Evolutionary conservation across 2,113 vertebrate genomes (phyloP), one percentile per base, ranked within the genome.

Genomic region (Andinoacara biseriatus): DNA sequence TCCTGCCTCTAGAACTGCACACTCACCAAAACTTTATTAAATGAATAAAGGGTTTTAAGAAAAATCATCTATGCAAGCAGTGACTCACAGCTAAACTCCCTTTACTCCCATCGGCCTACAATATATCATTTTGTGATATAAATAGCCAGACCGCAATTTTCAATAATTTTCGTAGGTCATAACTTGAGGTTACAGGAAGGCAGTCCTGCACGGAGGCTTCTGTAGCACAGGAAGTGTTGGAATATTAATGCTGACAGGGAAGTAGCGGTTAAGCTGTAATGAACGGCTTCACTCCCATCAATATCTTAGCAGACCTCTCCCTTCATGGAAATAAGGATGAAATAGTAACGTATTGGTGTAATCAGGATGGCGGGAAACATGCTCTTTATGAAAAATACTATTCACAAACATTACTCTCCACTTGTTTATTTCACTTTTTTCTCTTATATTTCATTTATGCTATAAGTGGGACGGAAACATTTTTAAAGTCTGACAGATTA

Each of bases 111-210:
- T 54, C 63, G 69, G 75, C 78, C 76, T 46, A 88, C 87, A 78
- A 86, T 72, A 46, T 31, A 72, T 72, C 67, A 54, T 83, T 83
- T 84, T 18, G 46, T 3, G 65, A 76, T 72, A 76, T 88, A 89
- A 91, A 90, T 89, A 88, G n/a, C 65, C 14, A 15, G n/a, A 81
- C 83, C 76, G 46, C 78, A 84, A 72, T 81, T 78, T 85, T 85
- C 80, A 84, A 81, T 79, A 82, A 84, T 88, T 85, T 88, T 82
- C 59, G 54, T 3, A 43, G 35, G 74, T 67, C 67, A 40, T n/a
- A 56, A 84, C 58, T 69, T 20, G 62, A 56, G 63, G 61, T 69
- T 61, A 46, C 49, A 76, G 31, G 67, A 77, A 90, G 87, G 88
- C 15, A 61, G 57, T 31, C 15, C 1, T 65, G 26, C 81, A 58